These are phyloP conservation scores for Zeuzera pyrina DNA, from an alignment of 2,888 invertebrate species.

Conservation along the genomic window DNA sequence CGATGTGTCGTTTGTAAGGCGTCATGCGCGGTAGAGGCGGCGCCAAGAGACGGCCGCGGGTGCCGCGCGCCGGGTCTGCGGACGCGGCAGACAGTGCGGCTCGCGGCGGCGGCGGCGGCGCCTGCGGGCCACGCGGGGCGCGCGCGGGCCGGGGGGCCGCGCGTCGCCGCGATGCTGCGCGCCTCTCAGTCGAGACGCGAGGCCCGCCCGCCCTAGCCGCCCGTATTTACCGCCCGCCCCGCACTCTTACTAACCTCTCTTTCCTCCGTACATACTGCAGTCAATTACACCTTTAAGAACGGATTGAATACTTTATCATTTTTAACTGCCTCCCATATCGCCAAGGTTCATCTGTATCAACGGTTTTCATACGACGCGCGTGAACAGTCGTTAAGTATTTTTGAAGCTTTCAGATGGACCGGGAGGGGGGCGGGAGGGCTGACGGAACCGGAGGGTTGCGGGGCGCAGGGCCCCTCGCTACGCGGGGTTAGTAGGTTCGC, in stretches of 20 bases:
- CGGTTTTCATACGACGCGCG: constrained; percentile 49
- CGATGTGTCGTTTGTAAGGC: constrained; percentile 4
- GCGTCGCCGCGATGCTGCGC: constrained; percentile 76
- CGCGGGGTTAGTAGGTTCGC: constrained; percentile 72
- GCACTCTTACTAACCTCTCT: constrained; percentile 42
- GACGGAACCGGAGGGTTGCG: constrained; percentile 63
- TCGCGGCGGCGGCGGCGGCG: constrained; percentile 17
- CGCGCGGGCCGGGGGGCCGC: constrained; percentile 57
- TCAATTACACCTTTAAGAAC: constrained; percentile 33
- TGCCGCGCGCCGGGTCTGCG: constrained; percentile 32
- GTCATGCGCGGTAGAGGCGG: constrained; percentile 7
- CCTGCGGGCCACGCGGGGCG: constrained; percentile 13
- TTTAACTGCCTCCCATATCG: constrained; percentile 14
- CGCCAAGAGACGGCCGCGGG: constrained; percentile 11
- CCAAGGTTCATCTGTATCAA: constrained; percentile 11
- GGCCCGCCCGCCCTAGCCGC: constrained; percentile 73
- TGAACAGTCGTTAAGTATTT: constrained; percentile 60
- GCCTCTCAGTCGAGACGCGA: constrained; percentile 78
- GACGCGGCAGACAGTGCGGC: constrained; percentile 54
- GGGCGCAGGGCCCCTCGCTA: constrained; percentile 66
- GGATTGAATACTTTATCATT: constrained; percentile 25
- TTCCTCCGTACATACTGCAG: constrained; percentile 34
- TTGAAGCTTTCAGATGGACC: constrained; percentile 67
- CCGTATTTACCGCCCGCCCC: constrained; percentile 53
- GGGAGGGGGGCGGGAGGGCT: constrained; percentile 53